Base-by-base conservation (phyloP, 1,140 invertebrate species). In the Macrostomum lignano region DNA sequence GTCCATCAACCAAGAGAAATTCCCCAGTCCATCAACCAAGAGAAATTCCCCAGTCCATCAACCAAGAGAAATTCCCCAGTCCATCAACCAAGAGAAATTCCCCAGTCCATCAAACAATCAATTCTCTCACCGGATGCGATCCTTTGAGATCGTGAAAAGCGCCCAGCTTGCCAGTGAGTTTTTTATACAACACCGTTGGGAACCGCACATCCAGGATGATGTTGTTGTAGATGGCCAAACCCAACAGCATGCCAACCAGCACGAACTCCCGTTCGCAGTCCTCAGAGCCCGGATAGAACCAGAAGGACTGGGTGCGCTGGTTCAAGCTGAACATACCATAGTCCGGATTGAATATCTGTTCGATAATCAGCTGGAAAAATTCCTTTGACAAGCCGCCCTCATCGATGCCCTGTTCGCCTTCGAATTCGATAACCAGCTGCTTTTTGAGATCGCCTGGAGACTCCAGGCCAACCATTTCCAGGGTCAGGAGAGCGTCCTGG, bases 311-410 rank as follows among this genome's bases (percentile, higher is more conserved):
- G 10, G 71, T 70, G 37, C 75, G 73, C 19, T 64, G 58, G 43
- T 74, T 68, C 38, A 68, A 65, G 1, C 67, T 67, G 59, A 61
- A 68, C 66, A 68, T 68, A 60, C 77, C 78, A 57, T 79, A 86
- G 58, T 86, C 79, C 5, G 77, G 74, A 65, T 86, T 86, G 46
- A 88, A 86, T 39, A 91, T 74, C 59, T 86, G 74, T 47, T 86
- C 79, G 3, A 84, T 71, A 23, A 86, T 72, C 7, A 88, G 63
- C 49, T 88, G 79, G 51, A 86, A 91, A 62, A 91, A 88, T 61
- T 88, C 81, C 62, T 88, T 91, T 11, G 75, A 82, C 15, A 88
- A 74, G 20, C 79, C 81, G 7, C 79, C 81, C 51, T 91, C 79
- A 49, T 88, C 81, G 9, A 86, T 72, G 17, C 78, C 79, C 58